Percentiles rank a stretch among this genome's conserved stretches.
phyloP scores from a whole-genome alignment of 2,888 invertebrate genomes.

The Phengaris alcon region DNA sequence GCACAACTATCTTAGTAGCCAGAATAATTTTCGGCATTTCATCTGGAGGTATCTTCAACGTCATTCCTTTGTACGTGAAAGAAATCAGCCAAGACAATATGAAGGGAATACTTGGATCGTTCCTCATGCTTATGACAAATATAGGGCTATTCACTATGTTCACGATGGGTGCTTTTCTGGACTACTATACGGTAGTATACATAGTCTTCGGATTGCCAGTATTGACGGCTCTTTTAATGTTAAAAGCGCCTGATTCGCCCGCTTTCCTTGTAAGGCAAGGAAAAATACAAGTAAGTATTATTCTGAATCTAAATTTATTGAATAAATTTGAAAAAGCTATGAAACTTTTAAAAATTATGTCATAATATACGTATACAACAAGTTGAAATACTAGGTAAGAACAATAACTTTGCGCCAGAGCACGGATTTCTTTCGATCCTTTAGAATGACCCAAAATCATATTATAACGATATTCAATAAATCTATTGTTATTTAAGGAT shows the following conservation, averaged over 20 bases:
- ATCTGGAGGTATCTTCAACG: slow-evolving; percentile 50
- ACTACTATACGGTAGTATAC: slow-evolving; percentile 52
- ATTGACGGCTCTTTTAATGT: slow-evolving; percentile 45
- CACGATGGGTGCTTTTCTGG: slow-evolving; percentile 51
- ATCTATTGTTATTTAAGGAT: slow-evolving; percentile 30
- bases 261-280: slow-evolving; percentile 55
- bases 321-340: no score
- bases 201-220: slow-evolving; percentile 46
- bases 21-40: slow-evolving; percentile 49
- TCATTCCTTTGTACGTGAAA: slow-evolving; percentile 54
- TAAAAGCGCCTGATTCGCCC: slow-evolving; percentile 60
- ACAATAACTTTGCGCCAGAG: no score
- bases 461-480: no score
- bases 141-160: slow-evolving; percentile 53
- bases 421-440: no score
- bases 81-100: slow-evolving; percentile 56
- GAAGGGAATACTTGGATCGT: slow-evolving; percentile 50
- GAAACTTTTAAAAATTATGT: no score
- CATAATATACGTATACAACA: no score
- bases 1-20: slow-evolving; percentile 47
- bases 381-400: no score
- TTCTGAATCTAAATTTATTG: background rate
- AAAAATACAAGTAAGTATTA: slow-evolving; percentile 49
- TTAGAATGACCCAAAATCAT: no score
- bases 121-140: slow-evolving; percentile 48